These are phyloP conservation scores for Chalcosyrphus nemorum DNA, from an alignment of 2,888 invertebrate genomes.

Conservation along the genomic window DNA sequence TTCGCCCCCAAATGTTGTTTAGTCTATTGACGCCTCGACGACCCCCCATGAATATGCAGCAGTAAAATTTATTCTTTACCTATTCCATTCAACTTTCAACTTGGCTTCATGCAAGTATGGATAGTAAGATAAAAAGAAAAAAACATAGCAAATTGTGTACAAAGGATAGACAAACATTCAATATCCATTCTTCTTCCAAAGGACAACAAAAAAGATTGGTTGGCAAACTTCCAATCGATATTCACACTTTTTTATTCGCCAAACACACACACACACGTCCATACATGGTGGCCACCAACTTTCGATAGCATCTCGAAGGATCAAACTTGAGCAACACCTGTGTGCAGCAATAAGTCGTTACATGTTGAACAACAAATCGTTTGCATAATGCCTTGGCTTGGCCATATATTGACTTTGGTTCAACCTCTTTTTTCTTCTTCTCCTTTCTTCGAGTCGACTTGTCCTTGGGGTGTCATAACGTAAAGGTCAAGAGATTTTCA, in stretches of 20 bases:
- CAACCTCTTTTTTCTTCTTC: not conserved
- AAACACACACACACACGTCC: not conserved
- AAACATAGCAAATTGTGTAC: too few species aligned
- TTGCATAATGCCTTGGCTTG: not conserved
- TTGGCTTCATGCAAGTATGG: too few species aligned
- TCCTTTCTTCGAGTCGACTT: not conserved
- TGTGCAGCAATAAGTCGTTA: not conserved
- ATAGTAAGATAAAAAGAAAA: too few species aligned
- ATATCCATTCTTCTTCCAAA: not conserved
- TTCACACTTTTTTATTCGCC: not conserved
- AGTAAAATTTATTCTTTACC: too few species aligned
- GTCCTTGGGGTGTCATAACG: not conserved
- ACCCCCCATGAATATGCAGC: too few species aligned
- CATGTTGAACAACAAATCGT: not conserved
- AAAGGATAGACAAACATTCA: too few species aligned
- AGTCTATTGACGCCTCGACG: too few species aligned
- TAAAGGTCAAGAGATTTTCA: constrained; percentile 7
- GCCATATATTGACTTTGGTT: not conserved
- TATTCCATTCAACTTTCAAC: too few species aligned
- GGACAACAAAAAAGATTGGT: not conserved
- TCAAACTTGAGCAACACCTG: not conserved
- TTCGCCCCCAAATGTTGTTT: too few species aligned
- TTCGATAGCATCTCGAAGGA: not conserved
- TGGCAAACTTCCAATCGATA: not conserved
- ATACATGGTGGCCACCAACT: not conserved